Evolutionary conservation across 2,797 vertebrate species (phyloP), one percentile per base, ranked within the genome.

Genomic region (Cetoscarus ocellatus): DNA sequence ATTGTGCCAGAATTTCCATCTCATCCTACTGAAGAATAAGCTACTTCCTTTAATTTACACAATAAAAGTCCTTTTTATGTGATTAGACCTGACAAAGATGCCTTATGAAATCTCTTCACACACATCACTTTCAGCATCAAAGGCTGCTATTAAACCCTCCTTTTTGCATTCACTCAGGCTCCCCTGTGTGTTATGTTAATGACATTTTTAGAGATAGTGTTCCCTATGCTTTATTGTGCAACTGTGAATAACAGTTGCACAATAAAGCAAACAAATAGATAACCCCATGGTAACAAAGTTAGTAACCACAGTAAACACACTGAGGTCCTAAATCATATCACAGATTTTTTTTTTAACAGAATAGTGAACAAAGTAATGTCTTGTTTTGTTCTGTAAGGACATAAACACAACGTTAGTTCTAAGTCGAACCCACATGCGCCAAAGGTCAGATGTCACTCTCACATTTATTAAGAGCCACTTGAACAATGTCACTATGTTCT

Each of bases 41-140:
- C 62, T 5, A 34, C 19, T 10, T 3, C 44, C 61, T 34, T 19
- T n/a, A 19, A 49, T 57, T 66, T 62, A 14, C 6, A 14, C 5
- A 48, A 61, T 18, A 49, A 60, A 59, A 5, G 51, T 56, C 2
- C 58, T 52, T 78, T 42, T 27, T 10, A 69, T 47, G 40, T 55
- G 54, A 62, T 60, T 50, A 51, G 62, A 15, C 55, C 59, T 55
- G 35, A 35, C 58, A 61, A 63, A 75, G 53, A 7, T 45, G 58
- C 44, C 38, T 35, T 53, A 60, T 67, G 53, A 62, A 64, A 70
- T 60, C 45, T 61, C 12, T 0, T 5, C 43, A 34, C 69, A 61
- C 47, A 18, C 36, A 17, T 56, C 19, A 19, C 38, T 64, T 45
- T 58, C 8, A 3, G 15, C 0, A 12, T 9, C 3, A 9, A 57